Evolutionary conservation across 2,888 invertebrate species (phyloP).

Genomic region (Ophion ventricosus): DNA sequence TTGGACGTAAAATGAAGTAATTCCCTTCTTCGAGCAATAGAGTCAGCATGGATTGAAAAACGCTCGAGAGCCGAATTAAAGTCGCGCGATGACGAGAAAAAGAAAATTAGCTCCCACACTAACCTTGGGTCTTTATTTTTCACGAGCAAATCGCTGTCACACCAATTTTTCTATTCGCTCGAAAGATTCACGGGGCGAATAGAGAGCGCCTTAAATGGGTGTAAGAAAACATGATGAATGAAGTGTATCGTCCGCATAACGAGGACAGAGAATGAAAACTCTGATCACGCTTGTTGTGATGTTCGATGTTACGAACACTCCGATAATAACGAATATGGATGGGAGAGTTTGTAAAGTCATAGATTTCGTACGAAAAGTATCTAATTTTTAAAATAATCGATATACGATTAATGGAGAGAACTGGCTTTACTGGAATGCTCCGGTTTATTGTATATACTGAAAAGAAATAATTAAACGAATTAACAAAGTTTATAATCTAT

Average conservation of each 20-base stretch:
- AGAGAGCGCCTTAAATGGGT: constrained; percentile 24
- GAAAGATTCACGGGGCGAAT: not conserved
- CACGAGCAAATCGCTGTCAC: not conserved
- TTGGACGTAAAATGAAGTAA: not conserved
- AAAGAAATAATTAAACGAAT: constrained; percentile 30
- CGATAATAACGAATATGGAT: constrained; percentile 12
- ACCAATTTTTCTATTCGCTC: constrained; percentile 39
- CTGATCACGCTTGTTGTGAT: constrained; percentile 17
- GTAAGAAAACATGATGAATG: constrained; percentile 8
- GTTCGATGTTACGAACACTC: constrained; percentile 20
- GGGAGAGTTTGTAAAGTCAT: constrained; percentile 49
- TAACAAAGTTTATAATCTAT: constrained; percentile 12
- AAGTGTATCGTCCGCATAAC: not conserved
- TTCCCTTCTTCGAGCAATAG: not conserved
- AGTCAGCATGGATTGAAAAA: not conserved
- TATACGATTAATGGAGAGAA: not conserved
- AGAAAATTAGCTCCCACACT: constrained; percentile 3
- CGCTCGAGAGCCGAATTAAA: not conserved
- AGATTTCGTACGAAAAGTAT: constrained; percentile 60
- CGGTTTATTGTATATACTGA: constrained; percentile 31
- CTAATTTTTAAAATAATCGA: constrained; percentile 24
- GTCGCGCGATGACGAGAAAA: not conserved
- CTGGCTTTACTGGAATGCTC: constrained; percentile 8
- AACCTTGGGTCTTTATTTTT: not conserved
- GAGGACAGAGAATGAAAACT: not conserved